phyloP scores from a whole-genome alignment of 2,797 vertebrate species.

The Chelidonichthys spinosus region DNA sequence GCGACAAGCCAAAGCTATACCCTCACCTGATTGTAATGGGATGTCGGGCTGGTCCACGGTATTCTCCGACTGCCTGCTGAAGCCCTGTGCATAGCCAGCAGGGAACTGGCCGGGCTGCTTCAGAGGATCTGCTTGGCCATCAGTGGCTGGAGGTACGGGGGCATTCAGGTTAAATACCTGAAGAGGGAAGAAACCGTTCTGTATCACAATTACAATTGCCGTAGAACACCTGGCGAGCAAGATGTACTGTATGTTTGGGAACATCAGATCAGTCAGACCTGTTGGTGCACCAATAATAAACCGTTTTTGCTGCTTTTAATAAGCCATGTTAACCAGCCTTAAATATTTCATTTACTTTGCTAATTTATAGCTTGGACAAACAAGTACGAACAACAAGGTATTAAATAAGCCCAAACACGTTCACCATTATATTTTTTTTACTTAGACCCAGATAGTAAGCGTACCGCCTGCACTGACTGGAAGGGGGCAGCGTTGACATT shows the following conservation, averaged over 20 bases:
- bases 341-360: conserved; percentile 9
- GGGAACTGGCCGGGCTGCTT: conserved; percentile 93
- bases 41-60: conserved; percentile 93
- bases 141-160: conserved; percentile 93
- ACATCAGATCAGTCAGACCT: not conserved
- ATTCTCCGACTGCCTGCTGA: conserved; percentile 88
- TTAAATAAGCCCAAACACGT: conserved; percentile 13
- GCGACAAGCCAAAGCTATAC: not conserved
- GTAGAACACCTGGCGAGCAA: not conserved
- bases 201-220: not conserved
- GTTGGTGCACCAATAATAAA: not conserved
- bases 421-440: not conserved
- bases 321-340: not conserved
- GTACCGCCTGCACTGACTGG: conserved; percentile 99
- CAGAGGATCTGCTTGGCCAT: conserved; percentile 87
- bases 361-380: not conserved
- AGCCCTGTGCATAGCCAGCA: conserved; percentile 91
- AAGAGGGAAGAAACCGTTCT: not conserved
- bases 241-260: not conserved
- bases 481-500: conserved; percentile 99
- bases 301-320: conserved; percentile 2
- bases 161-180: conserved; percentile 99
- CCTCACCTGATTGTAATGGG: conserved; percentile 93
- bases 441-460: conserved; percentile 55
- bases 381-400: not conserved